Evolutionary conservation across 2,113 vertebrate genomes (phyloP), one percentile per base, ranked within the genome.

Genomic region (Nannobrachium achirus): DNA sequence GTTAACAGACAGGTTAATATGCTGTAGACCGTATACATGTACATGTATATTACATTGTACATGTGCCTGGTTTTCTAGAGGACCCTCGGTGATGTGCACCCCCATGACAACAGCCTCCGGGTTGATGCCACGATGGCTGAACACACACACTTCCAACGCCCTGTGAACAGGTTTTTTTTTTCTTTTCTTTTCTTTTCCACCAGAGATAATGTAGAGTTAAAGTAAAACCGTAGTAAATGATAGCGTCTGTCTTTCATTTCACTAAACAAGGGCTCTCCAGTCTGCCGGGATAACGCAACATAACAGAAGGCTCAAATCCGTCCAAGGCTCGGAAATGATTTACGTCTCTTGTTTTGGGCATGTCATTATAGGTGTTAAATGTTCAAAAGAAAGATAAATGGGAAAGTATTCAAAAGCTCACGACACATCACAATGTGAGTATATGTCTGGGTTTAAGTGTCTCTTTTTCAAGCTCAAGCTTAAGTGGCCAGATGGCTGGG

Each of bases 51-150:
- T 33, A 33, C 25, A 33, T 2, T 33, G 25, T 4, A 33, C 25
- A 33, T 2, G 25, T 33, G 25, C 25, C 25, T 57, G 42, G 9
- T 69, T 69, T 16, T 55, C 63, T 52, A 75, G 50, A n/a, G 39
- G 66, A 18, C 57, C 76, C 6, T 61, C 73, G 81, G 74, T 84
- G 78, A 44, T 78, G 72, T 85, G 79, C n/a, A 80, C 72, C 83
- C 79, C 79, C 87, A 88, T 84, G 83, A 82, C 83, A 87, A 84
- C 40, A 78, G 79, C 83, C 86, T 33, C 62, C 83, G 69, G 83
- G 86, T n/a, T 79, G 69, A 76, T 79, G 79, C 85, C 78, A 78
- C 77, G 78, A 80, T 71, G 67, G 84, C 80, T 87, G 71, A 77
- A 72, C 62, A 81, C 65, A 81, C 65, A 80, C 62, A 89, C 61